Evolutionary conservation across 2,797 vertebrate species (phyloP), one percentile per base, ranked within the genome.

Genomic region (Nyctalus aviator): DNA sequence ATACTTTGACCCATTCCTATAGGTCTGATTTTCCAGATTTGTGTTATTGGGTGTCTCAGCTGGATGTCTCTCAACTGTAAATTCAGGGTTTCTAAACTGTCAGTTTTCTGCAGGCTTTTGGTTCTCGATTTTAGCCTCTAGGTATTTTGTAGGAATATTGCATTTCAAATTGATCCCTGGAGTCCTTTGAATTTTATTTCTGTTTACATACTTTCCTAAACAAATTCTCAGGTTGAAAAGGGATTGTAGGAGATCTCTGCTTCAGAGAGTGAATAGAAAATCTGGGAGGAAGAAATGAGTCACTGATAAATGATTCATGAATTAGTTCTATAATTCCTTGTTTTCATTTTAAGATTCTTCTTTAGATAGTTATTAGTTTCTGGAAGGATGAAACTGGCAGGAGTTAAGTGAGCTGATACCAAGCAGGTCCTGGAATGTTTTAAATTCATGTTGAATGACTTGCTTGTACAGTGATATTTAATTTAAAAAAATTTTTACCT

Each of bases 91-190:
- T 79, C 87, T 83, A 83, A 25, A 35, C n/a, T 11, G 44, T 44
- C 20, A 17, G 18, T 79, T 96, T 71, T 88, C 71, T 79, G 18
- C 8, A 85, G 55, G 30, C 62, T 64, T 83, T 64, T 64, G 15
- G 62, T n/a, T 78, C 48, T 95, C 44, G 27, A 10, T 32, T 92
- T 82, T 46, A 76, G 84, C 71, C 35, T 32, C 84, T 86, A 95
- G 86, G 66, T 72, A 86, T 32, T 88, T 48, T 71, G 73, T 1
- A 73, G 50, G 7, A 53, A 75, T 53, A 83, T 10, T 64, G 69
- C 88, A 27, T 91, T 93, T 88, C 55, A 88, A 88, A 81, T 96
- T 13, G 94, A 57, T 59, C 30, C 8, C n/a, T n/a, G 89, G 53
- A 86, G 93, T 78, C 82, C 23, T 21, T 86, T 83, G 23, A 44